phyloP scores from a whole-genome alignment of 1,140 invertebrate species.

The Limonius californicus region DNA sequence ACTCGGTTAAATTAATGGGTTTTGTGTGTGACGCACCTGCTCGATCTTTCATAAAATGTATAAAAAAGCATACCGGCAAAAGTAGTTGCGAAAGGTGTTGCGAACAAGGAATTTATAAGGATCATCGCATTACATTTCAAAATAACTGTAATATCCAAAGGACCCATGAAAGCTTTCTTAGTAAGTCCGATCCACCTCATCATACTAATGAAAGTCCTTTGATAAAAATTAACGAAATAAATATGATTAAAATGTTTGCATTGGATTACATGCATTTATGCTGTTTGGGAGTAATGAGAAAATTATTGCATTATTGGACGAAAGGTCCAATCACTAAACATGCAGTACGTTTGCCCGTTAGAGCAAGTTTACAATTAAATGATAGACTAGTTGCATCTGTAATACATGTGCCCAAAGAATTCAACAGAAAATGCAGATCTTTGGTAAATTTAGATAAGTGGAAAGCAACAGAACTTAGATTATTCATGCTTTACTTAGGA shows the following conservation, averaged over 20 bases:
- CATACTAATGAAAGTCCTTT: neutral
- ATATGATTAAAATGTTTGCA: constrained; percentile 8
- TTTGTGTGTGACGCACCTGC: constrained; percentile 4
- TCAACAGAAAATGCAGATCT: neutral
- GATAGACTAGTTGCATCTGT: neutral
- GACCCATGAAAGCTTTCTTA: neutral
- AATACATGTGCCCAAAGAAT: neutral
- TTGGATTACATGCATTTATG: constrained; percentile 15
- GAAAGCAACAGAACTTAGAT: neutral
- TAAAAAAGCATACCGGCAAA: neutral
- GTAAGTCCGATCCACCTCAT: neutral
- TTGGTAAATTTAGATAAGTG: neutral
- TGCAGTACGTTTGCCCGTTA: neutral
- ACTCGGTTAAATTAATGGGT: neutral
- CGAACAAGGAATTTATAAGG: neutral
- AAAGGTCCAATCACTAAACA: neutral
- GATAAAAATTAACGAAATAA: neutral
- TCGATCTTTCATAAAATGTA: neutral
- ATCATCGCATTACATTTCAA: neutral
- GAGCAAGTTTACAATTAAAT: neutral
- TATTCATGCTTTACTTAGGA: neutral
- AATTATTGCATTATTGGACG: too few relatives aligned
- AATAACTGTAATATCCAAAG: neutral
- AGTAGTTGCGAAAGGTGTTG: neutral
- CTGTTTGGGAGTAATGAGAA: neutral